Conservation (phyloP, 2,113 vertebrate genomes). For the Dermatemys mawii region DNA sequence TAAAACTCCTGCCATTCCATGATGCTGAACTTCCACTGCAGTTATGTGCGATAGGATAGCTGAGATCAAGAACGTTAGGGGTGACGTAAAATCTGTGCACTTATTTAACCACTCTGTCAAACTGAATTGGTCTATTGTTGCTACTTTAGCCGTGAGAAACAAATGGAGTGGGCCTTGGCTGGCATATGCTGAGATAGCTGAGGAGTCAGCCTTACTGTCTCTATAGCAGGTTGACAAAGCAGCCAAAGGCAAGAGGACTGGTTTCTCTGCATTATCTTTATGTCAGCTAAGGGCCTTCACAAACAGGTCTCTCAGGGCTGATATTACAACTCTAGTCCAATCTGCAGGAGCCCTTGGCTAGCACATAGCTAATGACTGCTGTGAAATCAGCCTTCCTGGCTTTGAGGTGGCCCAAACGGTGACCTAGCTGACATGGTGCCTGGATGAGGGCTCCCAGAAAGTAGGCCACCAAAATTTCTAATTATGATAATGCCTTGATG, state of each 20-base stretch:
- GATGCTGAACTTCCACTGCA: not conserved
- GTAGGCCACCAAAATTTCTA: constrained; percentile 53
- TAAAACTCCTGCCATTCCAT: not conserved
- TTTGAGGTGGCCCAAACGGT: constrained; percentile 14
- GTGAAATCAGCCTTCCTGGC: constrained; percentile 29
- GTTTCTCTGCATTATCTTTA: not conserved
- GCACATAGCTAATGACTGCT: not conserved
- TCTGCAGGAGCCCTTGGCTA: not conserved
- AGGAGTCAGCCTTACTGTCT: not conserved
- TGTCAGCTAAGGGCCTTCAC: constrained; percentile 2
- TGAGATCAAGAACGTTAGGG: constrained; percentile 1
- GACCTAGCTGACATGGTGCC: constrained; percentile 7
- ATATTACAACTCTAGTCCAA: not conserved
- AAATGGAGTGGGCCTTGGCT: not conserved
- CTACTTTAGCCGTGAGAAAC: constrained; percentile 4
- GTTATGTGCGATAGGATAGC: constrained; percentile 31
- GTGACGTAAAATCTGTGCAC: constrained; percentile 65
- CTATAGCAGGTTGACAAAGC: not conserved
- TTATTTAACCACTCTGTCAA: constrained; percentile 53
- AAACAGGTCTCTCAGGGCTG: not conserved
- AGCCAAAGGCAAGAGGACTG: not conserved
- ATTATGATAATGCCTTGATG: constrained; percentile 52
- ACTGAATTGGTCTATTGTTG: constrained; percentile 24
- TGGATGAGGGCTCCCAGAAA: constrained; percentile 4
- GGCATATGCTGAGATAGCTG: not conserved